These are phyloP conservation scores for Sciaenops ocellatus DNA, from an alignment of 2,797 vertebrate species.

Conservation along the genomic window DNA sequence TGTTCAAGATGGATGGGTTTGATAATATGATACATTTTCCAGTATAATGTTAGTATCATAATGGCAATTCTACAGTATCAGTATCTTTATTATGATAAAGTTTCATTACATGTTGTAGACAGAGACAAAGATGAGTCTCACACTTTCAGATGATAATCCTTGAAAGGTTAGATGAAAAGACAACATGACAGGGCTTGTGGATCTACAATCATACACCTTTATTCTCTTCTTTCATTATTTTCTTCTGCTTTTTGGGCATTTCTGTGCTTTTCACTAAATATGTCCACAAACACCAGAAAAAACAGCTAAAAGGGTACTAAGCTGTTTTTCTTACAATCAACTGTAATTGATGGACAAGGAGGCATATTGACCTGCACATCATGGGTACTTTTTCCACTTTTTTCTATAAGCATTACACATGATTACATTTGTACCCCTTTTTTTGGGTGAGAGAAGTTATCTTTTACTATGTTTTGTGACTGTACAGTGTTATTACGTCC, in stretches of 20 bases:
- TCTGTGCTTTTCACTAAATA: background rate
- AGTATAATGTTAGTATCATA: background rate
- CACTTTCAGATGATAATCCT: background rate
- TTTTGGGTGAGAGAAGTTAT: background rate
- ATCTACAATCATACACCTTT: constrained; percentile 10
- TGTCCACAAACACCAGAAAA: background rate
- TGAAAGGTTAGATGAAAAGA: constrained; percentile 4
- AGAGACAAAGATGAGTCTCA: background rate
- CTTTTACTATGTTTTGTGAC: background rate
- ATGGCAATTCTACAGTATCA: background rate
- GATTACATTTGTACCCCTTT: background rate
- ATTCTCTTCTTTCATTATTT: background rate
- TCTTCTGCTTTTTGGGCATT: background rate
- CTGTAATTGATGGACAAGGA: background rate
- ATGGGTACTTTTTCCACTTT: too few relatives aligned
- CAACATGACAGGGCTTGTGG: background rate
- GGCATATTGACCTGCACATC: background rate
- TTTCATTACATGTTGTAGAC: background rate
- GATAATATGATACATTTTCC: too few relatives aligned
- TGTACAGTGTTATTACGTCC: background rate
- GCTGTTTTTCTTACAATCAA: background rate
- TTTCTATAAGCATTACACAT: too few relatives aligned
- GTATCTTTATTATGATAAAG: background rate
- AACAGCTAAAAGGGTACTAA: background rate
- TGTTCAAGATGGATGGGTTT: background rate